A percentile compares a stretch with the other conserved stretches of the same genome.
These are phyloP conservation scores for Machimus rusticus DNA, from an alignment of 2,888 invertebrate genomes.

Conservation along the genomic window DNA sequence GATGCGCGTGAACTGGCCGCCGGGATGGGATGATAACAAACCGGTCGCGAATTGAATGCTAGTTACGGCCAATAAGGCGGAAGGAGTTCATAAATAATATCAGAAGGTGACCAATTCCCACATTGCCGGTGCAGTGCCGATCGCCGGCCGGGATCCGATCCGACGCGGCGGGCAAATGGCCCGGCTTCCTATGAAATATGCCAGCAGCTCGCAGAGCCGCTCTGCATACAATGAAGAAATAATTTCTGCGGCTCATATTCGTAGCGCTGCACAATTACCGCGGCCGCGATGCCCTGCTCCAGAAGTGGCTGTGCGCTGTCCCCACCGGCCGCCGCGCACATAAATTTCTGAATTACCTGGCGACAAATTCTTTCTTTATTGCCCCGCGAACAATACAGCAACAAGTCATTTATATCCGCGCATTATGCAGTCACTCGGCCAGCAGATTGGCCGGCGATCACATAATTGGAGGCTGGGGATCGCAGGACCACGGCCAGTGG, in stretches of 20 bases:
- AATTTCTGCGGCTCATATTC: slow-evolving; percentile 41
- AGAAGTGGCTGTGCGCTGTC: slow-evolving; percentile 16
- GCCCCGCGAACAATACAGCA: slow-evolving; percentile 51
- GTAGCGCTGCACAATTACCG: slow-evolving; percentile 20
- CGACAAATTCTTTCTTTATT: slow-evolving; percentile 53
- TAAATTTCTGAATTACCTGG: slow-evolving; percentile 52
- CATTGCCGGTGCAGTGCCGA: slow-evolving; percentile 27
- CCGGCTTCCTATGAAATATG: slow-evolving; percentile 46
- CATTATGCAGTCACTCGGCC: slow-evolving; percentile 50
- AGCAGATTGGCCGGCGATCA: slow-evolving; percentile 33
- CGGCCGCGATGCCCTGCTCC: slow-evolving; percentile 1
- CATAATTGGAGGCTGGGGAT: slow-evolving; percentile 34
- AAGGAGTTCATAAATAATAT: slow-evolving; percentile 47
- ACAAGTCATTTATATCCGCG: slow-evolving; percentile 52
- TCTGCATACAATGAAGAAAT: slow-evolving; percentile 48
- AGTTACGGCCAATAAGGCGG: slow-evolving; percentile 33
- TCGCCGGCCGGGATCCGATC: background rate
- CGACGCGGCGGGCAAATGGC: background rate
- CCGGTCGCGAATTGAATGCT: slow-evolving; percentile 9
- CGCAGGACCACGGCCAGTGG: background rate
- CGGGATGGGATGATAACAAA: too few relatives aligned
- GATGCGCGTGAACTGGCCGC: background rate
- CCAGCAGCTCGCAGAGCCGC: slow-evolving; percentile 36
- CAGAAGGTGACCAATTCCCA: slow-evolving; percentile 44
- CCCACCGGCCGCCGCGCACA: slow-evolving; percentile 33